phyloP scores from a whole-genome alignment of 92 coral and sea anemone species.

The Plumapathes pennacea region DNA sequence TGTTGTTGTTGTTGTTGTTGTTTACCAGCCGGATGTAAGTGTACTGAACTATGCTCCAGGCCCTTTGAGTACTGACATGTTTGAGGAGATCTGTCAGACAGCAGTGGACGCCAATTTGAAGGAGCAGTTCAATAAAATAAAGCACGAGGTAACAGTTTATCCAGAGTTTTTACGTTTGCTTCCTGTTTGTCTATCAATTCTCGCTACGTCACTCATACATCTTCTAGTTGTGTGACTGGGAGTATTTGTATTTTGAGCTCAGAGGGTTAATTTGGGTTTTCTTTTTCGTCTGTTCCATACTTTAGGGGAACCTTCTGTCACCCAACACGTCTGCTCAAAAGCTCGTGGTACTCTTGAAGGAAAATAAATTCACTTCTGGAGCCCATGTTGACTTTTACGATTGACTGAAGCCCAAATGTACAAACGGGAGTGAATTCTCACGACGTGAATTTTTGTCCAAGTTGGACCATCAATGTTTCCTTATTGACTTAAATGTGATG shows the following conservation, averaged over 20 bases:
- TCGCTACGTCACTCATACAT: no score
- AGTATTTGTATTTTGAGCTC: no score
- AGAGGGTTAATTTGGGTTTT: background rate
- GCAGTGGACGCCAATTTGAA: constrained; percentile 46
- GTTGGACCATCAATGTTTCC: no score
- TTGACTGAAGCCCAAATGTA: no score
- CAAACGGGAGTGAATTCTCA: no score
- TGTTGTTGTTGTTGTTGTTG: background rate
- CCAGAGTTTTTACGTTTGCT: background rate
- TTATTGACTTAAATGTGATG: no score
- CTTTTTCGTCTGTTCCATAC: background rate
- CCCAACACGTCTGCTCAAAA: constrained; percentile 65
- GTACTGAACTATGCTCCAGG: constrained; percentile 90
- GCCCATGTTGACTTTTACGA: constrained; percentile 76
- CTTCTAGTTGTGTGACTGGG: no score
- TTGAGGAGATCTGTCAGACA: constrained; percentile 16
- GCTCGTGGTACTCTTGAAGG: constrained; percentile 51
- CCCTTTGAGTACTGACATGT: constrained; percentile 78
- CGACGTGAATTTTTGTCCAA: no score
- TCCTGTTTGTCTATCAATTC: no score
- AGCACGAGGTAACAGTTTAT: constrained; percentile 7
- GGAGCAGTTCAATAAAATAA: constrained; percentile 10
- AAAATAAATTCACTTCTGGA: constrained; percentile 72
- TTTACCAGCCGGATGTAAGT: constrained; percentile 61
- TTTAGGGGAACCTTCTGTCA: constrained; percentile 41